Evolutionary conservation across 2,113 vertebrate species (phyloP).

Genomic region (Pituophis catenifer): DNA sequence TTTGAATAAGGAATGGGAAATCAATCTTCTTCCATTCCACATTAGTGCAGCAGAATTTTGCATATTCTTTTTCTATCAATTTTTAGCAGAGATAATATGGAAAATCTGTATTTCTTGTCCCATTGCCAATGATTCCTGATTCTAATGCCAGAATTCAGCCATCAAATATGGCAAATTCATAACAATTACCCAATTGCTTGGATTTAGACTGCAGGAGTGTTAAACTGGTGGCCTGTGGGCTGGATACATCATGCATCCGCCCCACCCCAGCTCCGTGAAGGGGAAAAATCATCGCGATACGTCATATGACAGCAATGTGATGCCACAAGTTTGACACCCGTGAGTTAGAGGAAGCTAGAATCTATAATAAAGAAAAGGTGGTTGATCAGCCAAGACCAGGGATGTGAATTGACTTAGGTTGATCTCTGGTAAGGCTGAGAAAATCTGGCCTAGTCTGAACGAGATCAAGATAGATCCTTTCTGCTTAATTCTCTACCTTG

Average conservation of each 20-base stretch:
- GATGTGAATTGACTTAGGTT: not conserved
- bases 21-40: not conserved
- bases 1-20: not conserved
- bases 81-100: not conserved
- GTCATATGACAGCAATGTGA: too few species aligned
- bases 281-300: too few species aligned
- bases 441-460: not conserved
- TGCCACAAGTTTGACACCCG: too few species aligned
- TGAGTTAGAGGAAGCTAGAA: not conserved
- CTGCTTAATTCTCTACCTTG: not conserved
- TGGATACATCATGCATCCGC: rapidly evolving
- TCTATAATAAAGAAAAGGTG: not conserved
- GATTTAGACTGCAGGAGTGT: not conserved
- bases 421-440: not conserved
- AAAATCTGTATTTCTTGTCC: not conserved
- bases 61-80: not conserved
- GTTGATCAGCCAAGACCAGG: not conserved
- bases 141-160: not conserved
- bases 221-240: too few species aligned
- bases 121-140: not conserved
- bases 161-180: not conserved
- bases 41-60: not conserved
- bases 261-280: too few species aligned
- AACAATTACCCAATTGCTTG: not conserved
- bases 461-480: not conserved